Percentiles rank a stretch among this genome's conserved stretches.
phyloP scores from a whole-genome alignment of 2,888 invertebrate genomes.

The Conops quadrifasciatus region DNA sequence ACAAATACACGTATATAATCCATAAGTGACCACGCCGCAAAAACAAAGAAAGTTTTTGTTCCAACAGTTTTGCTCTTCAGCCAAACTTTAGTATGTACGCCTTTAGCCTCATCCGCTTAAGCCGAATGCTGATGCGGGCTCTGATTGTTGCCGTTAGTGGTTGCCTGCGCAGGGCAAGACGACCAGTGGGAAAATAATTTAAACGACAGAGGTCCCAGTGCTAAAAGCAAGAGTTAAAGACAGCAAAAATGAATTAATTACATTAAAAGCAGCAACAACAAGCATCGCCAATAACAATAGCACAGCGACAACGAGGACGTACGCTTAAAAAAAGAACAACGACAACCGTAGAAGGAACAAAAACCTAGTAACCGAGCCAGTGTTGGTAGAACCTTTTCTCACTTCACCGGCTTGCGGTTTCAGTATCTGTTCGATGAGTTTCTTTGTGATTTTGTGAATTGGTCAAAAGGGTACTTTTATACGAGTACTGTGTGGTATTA shows the following conservation, averaged over 20 bases:
- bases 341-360: no score
- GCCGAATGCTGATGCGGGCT: not conserved
- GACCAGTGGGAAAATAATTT: constrained; percentile 4
- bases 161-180: not conserved
- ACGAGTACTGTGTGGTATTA: no score
- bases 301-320: not conserved
- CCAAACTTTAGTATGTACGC: not conserved
- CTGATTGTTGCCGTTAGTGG: not conserved
- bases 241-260: not conserved
- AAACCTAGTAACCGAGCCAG: no score
- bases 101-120: not conserved
- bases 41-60: no score
- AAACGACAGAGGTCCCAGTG: not conserved
- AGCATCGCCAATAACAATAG: not conserved
- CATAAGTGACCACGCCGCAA: no score
- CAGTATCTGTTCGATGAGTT: no score
- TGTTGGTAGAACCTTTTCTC: no score
- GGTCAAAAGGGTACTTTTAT: no score
- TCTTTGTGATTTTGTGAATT: no score
- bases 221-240: not conserved
- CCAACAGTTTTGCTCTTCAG: not conserved
- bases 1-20: no score
- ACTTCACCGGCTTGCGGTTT: no score
- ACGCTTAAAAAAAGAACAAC: no score
- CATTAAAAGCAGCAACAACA: constrained; percentile 1